Conservation (phyloP, 2,888 invertebrate genomes). For the Globia sparganii region DNA sequence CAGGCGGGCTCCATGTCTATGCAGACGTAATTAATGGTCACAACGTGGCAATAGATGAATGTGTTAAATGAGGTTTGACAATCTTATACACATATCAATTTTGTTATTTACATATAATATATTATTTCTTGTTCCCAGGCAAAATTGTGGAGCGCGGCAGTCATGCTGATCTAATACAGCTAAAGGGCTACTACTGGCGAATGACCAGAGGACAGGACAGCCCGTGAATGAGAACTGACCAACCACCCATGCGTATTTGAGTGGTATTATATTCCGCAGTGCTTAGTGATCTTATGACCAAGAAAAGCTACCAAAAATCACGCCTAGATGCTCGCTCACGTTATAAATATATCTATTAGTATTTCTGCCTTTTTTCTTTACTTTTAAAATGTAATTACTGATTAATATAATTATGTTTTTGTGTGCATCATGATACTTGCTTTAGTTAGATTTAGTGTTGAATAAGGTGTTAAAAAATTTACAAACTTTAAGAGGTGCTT, state of each 20-base stretch:
- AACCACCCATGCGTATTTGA: background rate
- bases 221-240: conserved; percentile 61
- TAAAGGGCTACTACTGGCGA: conserved; percentile 91
- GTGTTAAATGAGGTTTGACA: background rate
- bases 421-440: background rate
- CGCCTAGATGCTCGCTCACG: background rate
- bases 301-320: background rate
- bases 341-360: background rate
- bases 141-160: conserved; percentile 93
- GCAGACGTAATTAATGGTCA: too few species aligned
- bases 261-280: background rate
- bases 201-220: conserved; percentile 88
- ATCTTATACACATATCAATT: background rate
- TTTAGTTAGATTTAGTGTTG: background rate
- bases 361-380: background rate
- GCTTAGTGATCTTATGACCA: background rate
- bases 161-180: conserved; percentile 92
- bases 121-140: conserved; percentile 83
- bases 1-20: background rate
- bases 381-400: background rate
- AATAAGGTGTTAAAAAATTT: conserved; percentile 11
- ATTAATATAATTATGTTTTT: conserved; percentile 16
- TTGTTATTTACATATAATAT: background rate
- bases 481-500: too few species aligned
- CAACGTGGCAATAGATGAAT: background rate